A percentile compares a stretch with the other conserved stretches of the same genome.
Evolutionary conservation across 2,888 invertebrate genomes (phyloP).

Genomic region (Drosophila subsilvestris): DNA sequence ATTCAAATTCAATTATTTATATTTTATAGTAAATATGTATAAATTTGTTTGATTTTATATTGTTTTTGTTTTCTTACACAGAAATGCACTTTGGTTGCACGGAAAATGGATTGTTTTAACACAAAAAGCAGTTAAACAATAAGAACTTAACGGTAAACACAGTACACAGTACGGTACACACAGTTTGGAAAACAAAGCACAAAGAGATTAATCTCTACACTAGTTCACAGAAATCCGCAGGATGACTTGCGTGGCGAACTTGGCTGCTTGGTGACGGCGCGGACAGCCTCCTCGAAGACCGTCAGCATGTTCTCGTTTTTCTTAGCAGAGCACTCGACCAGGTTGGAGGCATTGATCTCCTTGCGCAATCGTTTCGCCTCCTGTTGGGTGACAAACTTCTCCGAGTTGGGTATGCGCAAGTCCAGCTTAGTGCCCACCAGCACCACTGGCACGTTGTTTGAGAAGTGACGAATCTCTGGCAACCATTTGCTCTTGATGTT

Average conservation of each 20-base stretch:
- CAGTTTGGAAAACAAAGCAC: constrained; percentile 45
- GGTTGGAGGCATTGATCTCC: constrained; percentile 90
- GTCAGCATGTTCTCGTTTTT: constrained; percentile 89
- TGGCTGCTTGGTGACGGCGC: constrained; percentile 87
- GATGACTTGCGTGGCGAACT: constrained; percentile 81
- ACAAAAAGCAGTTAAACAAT: constrained; percentile 44
- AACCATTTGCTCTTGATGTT: constrained; percentile 94
- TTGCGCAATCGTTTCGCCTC: constrained; percentile 91
- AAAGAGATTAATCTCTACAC: constrained; percentile 54
- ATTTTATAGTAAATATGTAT: constrained; percentile 19
- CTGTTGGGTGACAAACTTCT: constrained; percentile 87
- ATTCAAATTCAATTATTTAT: constrained; percentile 55
- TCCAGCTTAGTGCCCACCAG: constrained; percentile 94
- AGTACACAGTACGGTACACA: too few relatives aligned
- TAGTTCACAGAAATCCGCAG: constrained; percentile 77
- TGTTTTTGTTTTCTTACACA: constrained; percentile 65
- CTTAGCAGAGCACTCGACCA: constrained; percentile 93
- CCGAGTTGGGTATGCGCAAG: constrained; percentile 86
- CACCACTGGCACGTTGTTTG: constrained; percentile 91
- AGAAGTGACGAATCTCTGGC: constrained; percentile 92
- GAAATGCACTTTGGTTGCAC: constrained; percentile 73
- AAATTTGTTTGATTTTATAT: constrained; percentile 20
- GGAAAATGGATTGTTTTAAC: constrained; percentile 46
- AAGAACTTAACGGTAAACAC: constrained; percentile 62
- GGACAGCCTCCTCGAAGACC: constrained; percentile 91